phyloP scores from a whole-genome alignment of 2,888 invertebrate genomes.

The Chaetoderma sp. region DNA sequence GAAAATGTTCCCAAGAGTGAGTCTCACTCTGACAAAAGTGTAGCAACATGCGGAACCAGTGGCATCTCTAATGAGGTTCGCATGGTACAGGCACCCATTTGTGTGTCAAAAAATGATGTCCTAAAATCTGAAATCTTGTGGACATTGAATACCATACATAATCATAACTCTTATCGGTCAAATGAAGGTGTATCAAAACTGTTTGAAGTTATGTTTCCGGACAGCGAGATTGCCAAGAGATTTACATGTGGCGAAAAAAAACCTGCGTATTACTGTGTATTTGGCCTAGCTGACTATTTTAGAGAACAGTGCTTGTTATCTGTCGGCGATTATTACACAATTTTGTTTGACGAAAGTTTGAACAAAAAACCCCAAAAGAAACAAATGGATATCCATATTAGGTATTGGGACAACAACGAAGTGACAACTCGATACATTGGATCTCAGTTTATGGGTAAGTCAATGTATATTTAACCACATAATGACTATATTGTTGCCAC shows the following conservation, averaged over 20 bases:
- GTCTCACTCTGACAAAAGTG: too few species aligned
- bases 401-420: constrained; percentile 2
- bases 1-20: too few species aligned
- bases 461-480: too few species aligned
- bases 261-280: not conserved
- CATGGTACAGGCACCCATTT: too few species aligned
- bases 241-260: constrained; percentile 11
- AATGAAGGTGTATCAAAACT: not conserved
- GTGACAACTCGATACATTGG: not conserved
- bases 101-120: too few species aligned
- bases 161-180: constrained; percentile 3
- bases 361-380: constrained; percentile 11
- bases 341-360: constrained; percentile 11
- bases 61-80: too few species aligned
- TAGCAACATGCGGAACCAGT: too few species aligned
- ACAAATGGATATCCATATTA: too few species aligned
- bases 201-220: constrained; percentile 14
- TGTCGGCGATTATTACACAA: not conserved
- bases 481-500: too few species aligned
- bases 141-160: not conserved
- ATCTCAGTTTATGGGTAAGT: constrained; percentile 7
- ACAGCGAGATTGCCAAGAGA: constrained; percentile 8
- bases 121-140: too few species aligned
- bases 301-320: not conserved
- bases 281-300: constrained; percentile 1